Evolutionary conservation across 2,113 vertebrate species (phyloP).

Genomic region (Cephalophus harveyi): DNA sequence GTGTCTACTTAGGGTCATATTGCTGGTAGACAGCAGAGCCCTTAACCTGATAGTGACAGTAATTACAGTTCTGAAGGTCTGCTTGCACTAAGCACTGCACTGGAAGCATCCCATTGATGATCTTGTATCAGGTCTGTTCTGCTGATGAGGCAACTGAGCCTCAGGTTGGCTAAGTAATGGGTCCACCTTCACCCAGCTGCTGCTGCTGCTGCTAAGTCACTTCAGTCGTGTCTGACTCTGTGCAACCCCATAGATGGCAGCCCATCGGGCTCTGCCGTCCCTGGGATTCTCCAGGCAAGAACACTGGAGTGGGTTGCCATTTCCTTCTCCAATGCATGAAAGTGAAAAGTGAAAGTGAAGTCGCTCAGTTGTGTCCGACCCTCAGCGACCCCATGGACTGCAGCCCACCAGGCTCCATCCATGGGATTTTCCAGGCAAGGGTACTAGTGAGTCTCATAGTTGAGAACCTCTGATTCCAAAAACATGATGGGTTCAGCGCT

Average conservation of each 20-base stretch:
- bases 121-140: neutral
- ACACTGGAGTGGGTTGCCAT: no score
- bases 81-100: fast-evolving
- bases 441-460: neutral
- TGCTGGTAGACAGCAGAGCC: neutral
- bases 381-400: fast-evolving
- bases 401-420: no score
- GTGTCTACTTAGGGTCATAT: neutral
- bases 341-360: no score
- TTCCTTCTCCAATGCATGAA: no score
- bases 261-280: no score
- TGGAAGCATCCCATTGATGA: neutral
- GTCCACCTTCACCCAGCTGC: neutral
- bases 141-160: neutral
- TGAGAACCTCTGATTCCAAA: neutral
- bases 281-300: no score
- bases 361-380: no score
- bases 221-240: no score
- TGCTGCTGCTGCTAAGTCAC: no score
- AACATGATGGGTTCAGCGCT: fast-evolving
- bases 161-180: fast-evolving
- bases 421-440: no score
- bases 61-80: neutral
- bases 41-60: neutral
- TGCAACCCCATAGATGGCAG: no score